Percentiles rank a stretch among this genome's conserved stretches.
Conservation (phyloP, 2,888 invertebrate species). For the Actias luna region DNA sequence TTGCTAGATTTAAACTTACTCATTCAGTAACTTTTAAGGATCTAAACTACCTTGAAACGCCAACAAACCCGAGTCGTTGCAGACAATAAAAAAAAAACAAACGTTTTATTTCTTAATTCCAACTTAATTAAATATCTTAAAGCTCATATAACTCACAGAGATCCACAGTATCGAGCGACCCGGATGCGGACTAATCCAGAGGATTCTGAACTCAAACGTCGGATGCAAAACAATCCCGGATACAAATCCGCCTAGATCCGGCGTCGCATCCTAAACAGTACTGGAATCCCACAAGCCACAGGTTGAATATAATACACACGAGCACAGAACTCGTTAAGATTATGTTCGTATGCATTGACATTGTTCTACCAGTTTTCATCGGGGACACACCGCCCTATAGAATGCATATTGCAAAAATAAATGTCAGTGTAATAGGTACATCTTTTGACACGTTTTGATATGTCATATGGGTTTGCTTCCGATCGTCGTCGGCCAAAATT, state of each 20-base stretch:
- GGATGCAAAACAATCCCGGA: conserved; percentile 4
- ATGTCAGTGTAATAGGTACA: too few relatives aligned
- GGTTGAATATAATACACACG: conserved; percentile 17
- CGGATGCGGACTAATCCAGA: background rate
- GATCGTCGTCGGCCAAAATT: too few relatives aligned
- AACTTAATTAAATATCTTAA: background rate
- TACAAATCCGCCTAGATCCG: conserved; percentile 5
- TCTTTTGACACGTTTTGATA: too few relatives aligned
- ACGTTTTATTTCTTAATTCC: background rate
- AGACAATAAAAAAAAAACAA: too few relatives aligned
- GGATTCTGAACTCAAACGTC: background rate
- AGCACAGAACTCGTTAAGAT: conserved; percentile 11
- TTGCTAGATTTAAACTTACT: background rate
- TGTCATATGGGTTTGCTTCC: too few relatives aligned
- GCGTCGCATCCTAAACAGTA: background rate
- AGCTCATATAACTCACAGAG: background rate
- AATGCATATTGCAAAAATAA: background rate
- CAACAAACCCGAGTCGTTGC: too few relatives aligned
- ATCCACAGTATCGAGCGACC: background rate
- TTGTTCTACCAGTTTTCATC: conserved; percentile 11
- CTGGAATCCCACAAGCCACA: conserved; percentile 16
- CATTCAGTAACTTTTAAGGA: too few relatives aligned
- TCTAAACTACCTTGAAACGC: too few relatives aligned
- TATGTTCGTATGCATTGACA: conserved; percentile 18
- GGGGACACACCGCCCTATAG: background rate